phyloP scores from a whole-genome alignment of 1,140 invertebrate species.

The Sogatella furcifera region DNA sequence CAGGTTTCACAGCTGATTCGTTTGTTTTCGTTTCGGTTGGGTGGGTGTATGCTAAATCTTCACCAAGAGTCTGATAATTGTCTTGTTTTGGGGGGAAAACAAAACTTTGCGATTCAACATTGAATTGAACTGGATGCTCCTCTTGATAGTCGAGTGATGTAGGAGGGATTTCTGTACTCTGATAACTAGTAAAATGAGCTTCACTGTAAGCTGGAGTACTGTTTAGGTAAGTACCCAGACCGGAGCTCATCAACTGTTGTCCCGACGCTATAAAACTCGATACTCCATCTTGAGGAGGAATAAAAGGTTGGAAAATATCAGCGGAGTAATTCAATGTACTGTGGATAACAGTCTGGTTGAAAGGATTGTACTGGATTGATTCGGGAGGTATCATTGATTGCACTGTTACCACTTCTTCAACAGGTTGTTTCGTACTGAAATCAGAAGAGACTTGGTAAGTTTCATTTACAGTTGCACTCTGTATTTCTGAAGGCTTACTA shows the following conservation, averaged over 20 bases:
- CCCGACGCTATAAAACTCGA: slow-evolving; percentile 40
- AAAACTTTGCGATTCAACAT: no score
- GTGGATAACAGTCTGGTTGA: neutral
- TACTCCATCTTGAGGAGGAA: slow-evolving; percentile 27
- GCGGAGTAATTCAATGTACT: slow-evolving; percentile 5
- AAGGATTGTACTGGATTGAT: slow-evolving; percentile 1
- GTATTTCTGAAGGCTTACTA: no score
- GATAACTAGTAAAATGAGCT: no score
- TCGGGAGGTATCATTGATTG: neutral
- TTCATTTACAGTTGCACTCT: no score
- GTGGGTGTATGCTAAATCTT: neutral
- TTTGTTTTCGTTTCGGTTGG: neutral
- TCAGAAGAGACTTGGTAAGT: no score
- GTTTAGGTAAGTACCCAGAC: slow-evolving; percentile 28
- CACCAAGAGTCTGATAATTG: neutral
- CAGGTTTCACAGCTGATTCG: neutral
- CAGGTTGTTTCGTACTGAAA: no score
- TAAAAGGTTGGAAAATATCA: slow-evolving; percentile 6
- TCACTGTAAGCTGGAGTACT: no score
- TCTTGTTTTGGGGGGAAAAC: neutral
- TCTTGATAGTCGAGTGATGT: no score
- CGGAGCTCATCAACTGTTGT: slow-evolving; percentile 33
- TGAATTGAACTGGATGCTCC: no score
- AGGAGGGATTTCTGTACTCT: no score
- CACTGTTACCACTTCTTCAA: neutral